Base-by-base conservation (phyloP, 2,888 invertebrate genomes). In the Athalia rosae region DNA sequence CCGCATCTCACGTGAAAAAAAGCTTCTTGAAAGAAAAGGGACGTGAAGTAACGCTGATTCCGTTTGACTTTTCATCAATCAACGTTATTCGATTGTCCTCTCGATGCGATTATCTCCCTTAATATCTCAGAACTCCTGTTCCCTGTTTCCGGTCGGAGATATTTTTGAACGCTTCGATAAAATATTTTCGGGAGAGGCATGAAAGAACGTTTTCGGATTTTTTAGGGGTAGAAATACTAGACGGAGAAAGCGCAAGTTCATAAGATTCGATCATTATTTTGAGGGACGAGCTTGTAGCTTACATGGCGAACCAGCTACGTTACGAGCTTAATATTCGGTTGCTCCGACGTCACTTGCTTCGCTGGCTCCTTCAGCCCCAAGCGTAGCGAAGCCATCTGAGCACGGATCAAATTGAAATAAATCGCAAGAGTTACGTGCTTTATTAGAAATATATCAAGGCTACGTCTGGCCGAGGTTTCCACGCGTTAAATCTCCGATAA, bases 351-450 rank as follows among this genome's bases (percentile, higher is more conserved):
- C 59, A 43, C 59, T 61, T 64, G 45, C 28, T 56, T 63, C 53
- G n/a, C 64, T 11, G 43, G 11, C 9, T 50, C 41, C 43, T 28
- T 15, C n/a, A n/a, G 47, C 45, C 48, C 4, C 7, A 41, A 13
- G 11, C 15, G 7, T 28, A 28, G n/a, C 41, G n/a, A 53, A 28
- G 50, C 6, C 28, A 53, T n/a, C 53, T 53, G 63, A 50, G 50
- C 53, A 6, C n/a, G 47, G 64, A 8, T 45, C 53, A 77, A 77
- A 77, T 63, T n/a, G 73, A 77, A 77, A 77, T 77, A 59, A 73
- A 73, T 74, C 74, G 63, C 45, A 28, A 47, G 71, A 48, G 77
- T 15, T 71, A 61, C 63, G 71, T 61, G 56, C 71, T 74, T 74
- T 62, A 73, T 71, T 71, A 71, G 71, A 71, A 71, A 71, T 28